Percentiles rank a stretch among this genome's conserved stretches.
Conservation (phyloP, 2,113 vertebrate species). For the Semicossyphus pulcher region DNA sequence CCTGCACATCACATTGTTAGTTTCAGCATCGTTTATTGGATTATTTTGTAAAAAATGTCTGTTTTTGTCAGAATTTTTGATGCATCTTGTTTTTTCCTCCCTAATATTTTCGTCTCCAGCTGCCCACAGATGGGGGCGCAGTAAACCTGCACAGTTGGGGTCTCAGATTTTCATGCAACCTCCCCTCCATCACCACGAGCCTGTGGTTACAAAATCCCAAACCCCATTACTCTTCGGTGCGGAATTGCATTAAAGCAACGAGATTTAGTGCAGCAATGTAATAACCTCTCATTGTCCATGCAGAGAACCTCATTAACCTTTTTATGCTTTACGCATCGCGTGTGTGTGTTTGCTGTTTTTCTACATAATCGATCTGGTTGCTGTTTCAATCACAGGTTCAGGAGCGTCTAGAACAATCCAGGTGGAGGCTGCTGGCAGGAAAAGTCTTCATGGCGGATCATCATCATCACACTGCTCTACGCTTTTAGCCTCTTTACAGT, state of each 20-base stretch:
- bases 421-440: conserved; percentile 16
- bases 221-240: conserved; percentile 17
- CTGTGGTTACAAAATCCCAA: conserved; percentile 48
- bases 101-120: conserved; percentile 7
- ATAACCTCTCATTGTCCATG: not conserved
- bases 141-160: conserved; percentile 54
- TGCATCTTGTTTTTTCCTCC: not conserved
- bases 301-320: not conserved
- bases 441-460: conserved; percentile 51
- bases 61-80: not conserved
- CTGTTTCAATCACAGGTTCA: conserved; percentile 58
- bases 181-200: conserved; percentile 50
- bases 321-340: not conserved
- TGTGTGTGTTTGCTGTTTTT: not conserved
- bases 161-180: conserved; percentile 52
- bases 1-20: conserved; percentile 7
- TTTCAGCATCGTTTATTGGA: not conserved
- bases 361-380: conserved; percentile 30
- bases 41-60: not conserved
- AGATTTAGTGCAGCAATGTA: not conserved
- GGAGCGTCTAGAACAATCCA: conserved; percentile 32
- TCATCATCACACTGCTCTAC: conserved; percentile 71
- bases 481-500: conserved; percentile 88
- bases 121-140: conserved; percentile 73
- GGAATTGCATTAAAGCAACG: conserved; percentile 27